A percentile compares a stretch with the other conserved stretches of the same genome.
Conservation (phyloP, 2,797 vertebrate species). For the Lates japonicus region DNA sequence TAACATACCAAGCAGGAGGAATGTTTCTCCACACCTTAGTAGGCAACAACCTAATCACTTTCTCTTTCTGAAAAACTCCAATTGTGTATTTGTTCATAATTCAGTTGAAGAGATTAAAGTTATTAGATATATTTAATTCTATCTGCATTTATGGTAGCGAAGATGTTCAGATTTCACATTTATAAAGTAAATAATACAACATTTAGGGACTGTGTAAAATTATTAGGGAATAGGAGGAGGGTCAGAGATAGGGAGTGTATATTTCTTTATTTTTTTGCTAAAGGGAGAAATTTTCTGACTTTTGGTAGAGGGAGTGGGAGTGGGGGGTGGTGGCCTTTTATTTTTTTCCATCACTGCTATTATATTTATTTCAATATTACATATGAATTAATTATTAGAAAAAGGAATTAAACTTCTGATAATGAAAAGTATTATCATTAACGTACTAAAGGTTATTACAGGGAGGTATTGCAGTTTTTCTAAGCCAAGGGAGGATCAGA, state of each 20-base stretch:
- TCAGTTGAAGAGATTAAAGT: constrained; percentile 4
- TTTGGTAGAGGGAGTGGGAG: too few relatives aligned
- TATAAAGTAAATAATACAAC: neutral
- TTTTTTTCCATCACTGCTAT: neutral
- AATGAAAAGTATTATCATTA: constrained; percentile 7
- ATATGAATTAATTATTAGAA: neutral
- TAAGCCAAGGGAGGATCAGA: constrained; percentile 12
- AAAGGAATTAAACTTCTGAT: neutral
- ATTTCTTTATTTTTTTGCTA: neutral
- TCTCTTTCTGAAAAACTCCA: constrained; percentile 31
- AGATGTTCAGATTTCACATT: constrained; percentile 8
- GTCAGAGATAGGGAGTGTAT: too few relatives aligned
- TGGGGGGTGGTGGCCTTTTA: neutral
- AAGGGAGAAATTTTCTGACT: neutral
- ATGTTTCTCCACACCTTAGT: constrained; percentile 78
- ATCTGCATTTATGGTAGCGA: neutral
- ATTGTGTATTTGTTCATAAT: constrained; percentile 22
- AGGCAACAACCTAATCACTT: constrained; percentile 66
- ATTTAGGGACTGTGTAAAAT: neutral
- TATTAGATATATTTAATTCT: constrained; percentile 2
- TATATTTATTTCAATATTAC: neutral
- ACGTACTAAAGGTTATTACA: constrained; percentile 12
- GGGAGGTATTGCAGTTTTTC: constrained; percentile 1
- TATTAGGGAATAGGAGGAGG: neutral
- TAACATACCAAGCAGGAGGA: constrained; percentile 83